Evolutionary conservation across 1,140 invertebrate species (phyloP), one percentile per base, ranked within the genome.

Genomic region (Caligus rogercresseyi): DNA sequence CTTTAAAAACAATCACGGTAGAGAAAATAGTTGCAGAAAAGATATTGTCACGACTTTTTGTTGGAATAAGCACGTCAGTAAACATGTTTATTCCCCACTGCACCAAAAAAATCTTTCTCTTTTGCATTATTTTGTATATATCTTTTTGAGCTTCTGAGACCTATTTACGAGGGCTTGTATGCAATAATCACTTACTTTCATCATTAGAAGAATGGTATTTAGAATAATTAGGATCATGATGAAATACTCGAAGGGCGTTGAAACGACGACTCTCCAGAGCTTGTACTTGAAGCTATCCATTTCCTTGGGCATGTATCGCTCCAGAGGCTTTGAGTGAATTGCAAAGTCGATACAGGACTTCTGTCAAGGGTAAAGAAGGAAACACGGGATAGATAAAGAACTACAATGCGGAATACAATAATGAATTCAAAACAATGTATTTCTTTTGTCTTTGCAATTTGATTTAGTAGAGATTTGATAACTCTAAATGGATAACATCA

Each of bases 271-370:
- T 71, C 86, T 82, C 95, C 95, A 83, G 25, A 84, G 79, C 81
- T 92, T 91, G 79, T 98, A 98, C 78, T 98, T 98, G 70, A 97
- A 81, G 70, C 92, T 93, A 70, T 88, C 87, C 69, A 92, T 84
- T 75, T 97, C 90, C 74, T 93, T 96, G 66, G 96, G 96, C 93
- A 99, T 98, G 74, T 97, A 98, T 72, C 94, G 82, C 75, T 97
- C 92, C 65, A 96, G 76, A 67, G 96, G 96, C 69, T 89, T 81
- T 52, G 96, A 95, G 78, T 95, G 91, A 77, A 99, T 94, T 65
- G 93, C 94, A 78, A 98, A 99, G 77, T 99, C 96, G 78, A 99
- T 99, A 79, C 96, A 99, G 70, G 96, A 98, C 94, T 99, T 99
- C 94, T 99, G 78, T 65, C 81, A 80, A 69, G 63, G 70, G n/a